These are phyloP conservation scores for Epinotia bilunana DNA, from an alignment of 2,888 invertebrate species.

Conservation along the genomic window DNA sequence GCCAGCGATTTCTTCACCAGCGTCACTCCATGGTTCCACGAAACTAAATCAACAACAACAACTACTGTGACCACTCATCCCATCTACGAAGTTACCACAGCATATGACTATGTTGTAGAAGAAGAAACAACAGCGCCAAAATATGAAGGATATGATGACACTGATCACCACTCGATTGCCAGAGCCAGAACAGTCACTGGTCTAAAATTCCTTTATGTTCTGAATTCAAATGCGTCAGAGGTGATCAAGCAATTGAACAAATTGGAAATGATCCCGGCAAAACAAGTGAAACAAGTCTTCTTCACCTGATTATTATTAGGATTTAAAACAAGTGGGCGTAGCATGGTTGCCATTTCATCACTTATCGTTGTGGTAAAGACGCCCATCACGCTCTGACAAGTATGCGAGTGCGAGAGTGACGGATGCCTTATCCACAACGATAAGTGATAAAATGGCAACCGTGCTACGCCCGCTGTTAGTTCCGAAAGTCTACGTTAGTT, in stretches of 20 bases:
- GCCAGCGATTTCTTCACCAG: background rate
- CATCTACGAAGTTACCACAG: background rate
- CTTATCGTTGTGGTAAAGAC: too few species aligned
- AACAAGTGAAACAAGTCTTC: background rate
- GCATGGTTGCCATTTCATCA: too few species aligned
- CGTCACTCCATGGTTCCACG: background rate
- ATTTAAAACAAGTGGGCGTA: too few species aligned
- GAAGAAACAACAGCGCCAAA: background rate
- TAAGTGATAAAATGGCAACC: too few species aligned
- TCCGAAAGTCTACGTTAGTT: too few species aligned
- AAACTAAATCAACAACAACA: background rate
- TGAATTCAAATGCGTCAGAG: constrained; percentile 16
- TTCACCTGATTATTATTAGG: background rate
- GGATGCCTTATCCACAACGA: too few species aligned
- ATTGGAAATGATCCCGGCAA: background rate
- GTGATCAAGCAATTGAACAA: background rate
- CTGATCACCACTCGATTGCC: background rate
- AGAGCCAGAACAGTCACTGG: background rate
- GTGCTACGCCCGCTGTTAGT: too few species aligned
- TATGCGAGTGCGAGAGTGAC: too few species aligned
- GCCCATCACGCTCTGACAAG: too few species aligned
- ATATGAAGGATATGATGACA: background rate
- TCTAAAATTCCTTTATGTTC: constrained; percentile 3
- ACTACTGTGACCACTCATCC: background rate
- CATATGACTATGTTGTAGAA: background rate